Percentiles rank a stretch among this genome's conserved stretches.
Conservation (phyloP, 2,888 invertebrate genomes). For the Heliconius erato region DNA sequence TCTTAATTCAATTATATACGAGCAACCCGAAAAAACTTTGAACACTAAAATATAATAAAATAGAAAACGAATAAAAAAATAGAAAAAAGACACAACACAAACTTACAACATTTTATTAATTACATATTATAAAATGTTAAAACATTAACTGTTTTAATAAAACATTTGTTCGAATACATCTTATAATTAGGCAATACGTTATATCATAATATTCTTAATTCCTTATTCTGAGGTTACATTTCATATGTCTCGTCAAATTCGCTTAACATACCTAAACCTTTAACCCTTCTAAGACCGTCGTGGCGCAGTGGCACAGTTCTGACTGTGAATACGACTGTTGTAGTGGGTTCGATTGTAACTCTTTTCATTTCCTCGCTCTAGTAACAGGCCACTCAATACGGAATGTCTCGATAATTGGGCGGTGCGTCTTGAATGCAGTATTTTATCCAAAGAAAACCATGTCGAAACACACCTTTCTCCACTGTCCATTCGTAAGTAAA, state of each 20-base stretch:
- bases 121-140: conserved; percentile 49
- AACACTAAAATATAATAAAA: neutral
- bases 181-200: conserved; percentile 54
- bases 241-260: conserved; percentile 46
- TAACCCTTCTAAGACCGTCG: neutral
- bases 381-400: neutral
- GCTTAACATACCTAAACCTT: neutral
- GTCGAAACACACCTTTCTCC: neutral
- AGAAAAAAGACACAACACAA: conserved; percentile 14
- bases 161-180: conserved; percentile 47
- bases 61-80: neutral
- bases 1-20: no score
- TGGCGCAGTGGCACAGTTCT: no score
- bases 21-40: neutral
- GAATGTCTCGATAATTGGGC: neutral
- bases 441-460: no score
- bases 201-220: conserved; percentile 51
- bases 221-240: conserved; percentile 53
- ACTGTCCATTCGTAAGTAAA: neutral
- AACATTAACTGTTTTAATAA: conserved; percentile 49
- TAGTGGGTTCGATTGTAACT: neutral
- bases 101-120: conserved; percentile 47
- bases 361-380: neutral
- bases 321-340: neutral
- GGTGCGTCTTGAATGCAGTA: no score